Base-by-base conservation (phyloP, 2,113 vertebrate species). In the Perca schrenkii region DNA sequence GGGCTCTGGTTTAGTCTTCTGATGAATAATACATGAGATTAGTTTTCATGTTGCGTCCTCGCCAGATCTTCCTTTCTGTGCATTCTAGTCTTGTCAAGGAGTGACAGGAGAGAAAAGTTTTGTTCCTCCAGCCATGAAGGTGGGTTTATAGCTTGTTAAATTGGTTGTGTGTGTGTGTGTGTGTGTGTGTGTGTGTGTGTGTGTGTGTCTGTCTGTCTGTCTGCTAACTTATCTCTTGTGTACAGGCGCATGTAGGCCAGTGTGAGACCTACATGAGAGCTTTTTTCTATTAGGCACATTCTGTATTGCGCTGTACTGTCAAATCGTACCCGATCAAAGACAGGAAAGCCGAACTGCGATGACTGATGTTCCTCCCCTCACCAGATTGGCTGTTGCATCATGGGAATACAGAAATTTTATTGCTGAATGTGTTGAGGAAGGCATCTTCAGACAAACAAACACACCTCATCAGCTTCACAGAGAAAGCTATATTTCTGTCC, bases 21-120 rank as follows among this genome's bases (percentile, higher is more conserved):
- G 80, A 62, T 93, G 87, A 92, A 94, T 94, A 91, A 91, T 36
- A 40, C 85, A 93, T 92, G 85, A 92, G 85, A 43, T 12, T n/a
- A 81, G 76, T 88, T 84, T 92, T 82, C 74, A 79, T 67, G 80
- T 79, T 90, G 56, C 53, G 56, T 84, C 77, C 85, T 84, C 16
- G 1, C 80, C 74, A 75, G 82, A 75, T 47, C 73, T 73, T 74
- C 50, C 73, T 73, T 74, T 57, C 46, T 72, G 67, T 65, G 34
- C 70, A 57, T 83, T 86, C 53, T 61, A 21, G 63, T 79, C 85
- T 71, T 71, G 58, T 71, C 67, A 22, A 73, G 16, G 25, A 81
- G 74, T 61, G n/a, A 78, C 72, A 53, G 83, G 47, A 72, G 75
- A 79, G 77, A 58, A 47, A 86, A 63, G 65, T 62, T 76, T 62